Conservation (phyloP, 2,113 vertebrate genomes). For the Thalassarche chlororhynchos region DNA sequence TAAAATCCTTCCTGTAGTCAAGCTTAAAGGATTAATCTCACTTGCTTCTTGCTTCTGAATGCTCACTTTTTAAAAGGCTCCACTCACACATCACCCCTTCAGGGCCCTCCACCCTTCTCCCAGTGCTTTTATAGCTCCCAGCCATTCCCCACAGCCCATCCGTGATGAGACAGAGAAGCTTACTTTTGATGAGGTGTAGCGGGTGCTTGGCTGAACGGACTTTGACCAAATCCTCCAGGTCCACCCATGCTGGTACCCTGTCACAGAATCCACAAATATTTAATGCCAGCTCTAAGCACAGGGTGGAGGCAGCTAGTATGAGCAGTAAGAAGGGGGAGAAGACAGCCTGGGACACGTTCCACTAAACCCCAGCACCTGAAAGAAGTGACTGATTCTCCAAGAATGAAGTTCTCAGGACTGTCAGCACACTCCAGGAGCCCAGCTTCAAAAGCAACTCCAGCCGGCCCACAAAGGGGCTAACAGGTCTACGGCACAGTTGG, state of each 20-base stretch:
- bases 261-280: slow-evolving; percentile 42
- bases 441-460: neutral
- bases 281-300: neutral
- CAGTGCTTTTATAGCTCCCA: neutral
- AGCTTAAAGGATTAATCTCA: neutral
- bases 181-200: slow-evolving; percentile 95
- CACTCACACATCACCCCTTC: neutral
- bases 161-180: slow-evolving; percentile 3
- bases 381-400: neutral
- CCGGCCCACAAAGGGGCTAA: neutral
- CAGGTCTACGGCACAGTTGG: neutral
- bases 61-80: neutral
- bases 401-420: neutral
- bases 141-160: neutral
- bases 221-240: slow-evolving; percentile 89
- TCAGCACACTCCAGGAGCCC: neutral
- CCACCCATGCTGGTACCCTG: slow-evolving; percentile 89
- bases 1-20: neutral
- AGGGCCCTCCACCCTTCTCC: neutral
- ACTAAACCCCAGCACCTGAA: neutral
- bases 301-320: neutral
- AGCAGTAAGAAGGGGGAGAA: neutral
- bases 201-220: slow-evolving; percentile 91
- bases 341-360: neutral
- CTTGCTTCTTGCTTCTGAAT: neutral